phyloP scores from a whole-genome alignment of 2,888 invertebrate species.

The Sinodicranocentrus sp. region DNA sequence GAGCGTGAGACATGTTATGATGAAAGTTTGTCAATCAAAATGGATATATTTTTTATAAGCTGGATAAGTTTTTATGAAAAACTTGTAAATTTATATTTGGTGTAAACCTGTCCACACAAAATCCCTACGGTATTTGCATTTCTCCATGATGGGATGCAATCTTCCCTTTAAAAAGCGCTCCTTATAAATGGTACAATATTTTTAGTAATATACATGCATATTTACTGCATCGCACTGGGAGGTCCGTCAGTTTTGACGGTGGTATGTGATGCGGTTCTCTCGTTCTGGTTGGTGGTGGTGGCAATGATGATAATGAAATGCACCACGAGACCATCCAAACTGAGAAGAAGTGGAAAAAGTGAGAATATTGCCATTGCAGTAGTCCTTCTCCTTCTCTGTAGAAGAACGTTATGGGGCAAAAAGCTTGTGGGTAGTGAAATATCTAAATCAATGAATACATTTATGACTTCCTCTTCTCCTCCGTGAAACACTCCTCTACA shows the following conservation, averaged over 20 bases:
- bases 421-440: too few relatives aligned
- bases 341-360: not conserved
- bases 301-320: slow-evolving; percentile 43
- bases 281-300: slow-evolving; percentile 19
- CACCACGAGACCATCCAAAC: slow-evolving; percentile 7
- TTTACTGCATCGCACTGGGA: slow-evolving; percentile 32
- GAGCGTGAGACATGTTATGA: slow-evolving; percentile 24
- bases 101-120: not conserved
- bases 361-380: too few relatives aligned
- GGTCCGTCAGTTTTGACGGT: slow-evolving; percentile 16
- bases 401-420: too few relatives aligned
- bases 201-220: slow-evolving; percentile 22
- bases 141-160: not conserved
- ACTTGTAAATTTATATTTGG: not conserved
- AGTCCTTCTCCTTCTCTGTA: too few relatives aligned
- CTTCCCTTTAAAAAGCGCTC: not conserved
- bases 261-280: slow-evolving; percentile 3
- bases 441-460: slow-evolving; percentile 23
- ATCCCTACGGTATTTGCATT: not conserved
- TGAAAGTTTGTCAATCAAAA: slow-evolving; percentile 42
- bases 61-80: not conserved
- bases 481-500: not conserved
- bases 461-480: slow-evolving; percentile 21
- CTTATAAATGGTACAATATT: too few relatives aligned
- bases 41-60: slow-evolving; percentile 19